Base-by-base conservation (phyloP, 2,113 vertebrate genomes). In the Colaptes auratus region DNA sequence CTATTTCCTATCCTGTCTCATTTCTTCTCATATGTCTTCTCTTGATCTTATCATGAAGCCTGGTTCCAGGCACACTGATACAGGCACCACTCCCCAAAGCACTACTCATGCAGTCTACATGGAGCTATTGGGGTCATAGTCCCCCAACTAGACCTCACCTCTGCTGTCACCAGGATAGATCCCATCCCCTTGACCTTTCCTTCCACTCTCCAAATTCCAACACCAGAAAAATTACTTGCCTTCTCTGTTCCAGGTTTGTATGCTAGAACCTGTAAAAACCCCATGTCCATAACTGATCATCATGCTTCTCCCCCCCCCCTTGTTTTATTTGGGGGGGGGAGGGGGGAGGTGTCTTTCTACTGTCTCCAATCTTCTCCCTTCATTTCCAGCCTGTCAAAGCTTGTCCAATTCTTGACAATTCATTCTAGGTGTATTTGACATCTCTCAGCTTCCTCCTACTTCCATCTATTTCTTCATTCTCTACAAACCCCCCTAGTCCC, bases 191-290 rank as follows among this genome's bases (percentile, higher is more conserved):
- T 58, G 33, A 28, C 0, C 0, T 77, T n/a, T 73, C 24, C 39
- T 80, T 73, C 21, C 35, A 65, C 66, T 67, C 58, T 53, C 28
- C 33, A 52, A 85, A 82, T 21, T 48, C 14, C 30, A 59, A 33
- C 17, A 75, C 11, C 75, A 64, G 21, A 84, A 89, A 87, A 92
- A 79, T 50, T 35, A 78, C 35, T 83, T 53, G 65, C 53, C 28
- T 3, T 35, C 56, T 73, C 36, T 58, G 31, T 9, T 85, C n/a
- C 27, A 83, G 20, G 5, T 72, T n/a, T 55, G n/a, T 24, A 44
- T 21, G 11, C 10, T 36, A 75, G 4, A 33, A 71, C n/a, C n/a
- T n/a, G 53, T 8, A 53, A 88, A 83, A 10, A 81, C 10, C 20
- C 78, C 28, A 39, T 28, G 27, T 16, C 42, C 15, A 0, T 48